Evolutionary conservation across 2,797 vertebrate species (phyloP).

Genomic region (Prionace glauca): DNA sequence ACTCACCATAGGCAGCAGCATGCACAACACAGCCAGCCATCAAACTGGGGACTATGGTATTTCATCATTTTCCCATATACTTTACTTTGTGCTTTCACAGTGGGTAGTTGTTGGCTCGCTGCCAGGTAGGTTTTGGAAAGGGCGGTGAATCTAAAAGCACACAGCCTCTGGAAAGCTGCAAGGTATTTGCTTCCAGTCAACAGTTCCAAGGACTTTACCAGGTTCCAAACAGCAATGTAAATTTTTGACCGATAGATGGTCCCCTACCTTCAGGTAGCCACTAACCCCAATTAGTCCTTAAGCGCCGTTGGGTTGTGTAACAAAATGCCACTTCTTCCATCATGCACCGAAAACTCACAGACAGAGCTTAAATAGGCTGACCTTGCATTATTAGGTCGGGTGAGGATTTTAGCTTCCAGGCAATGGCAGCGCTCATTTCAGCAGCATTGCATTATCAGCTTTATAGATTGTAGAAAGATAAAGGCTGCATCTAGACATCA

Average conservation of each 20-base stretch:
- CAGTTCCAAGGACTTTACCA: no score
- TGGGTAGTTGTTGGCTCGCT: background rate
- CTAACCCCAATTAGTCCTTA: background rate
- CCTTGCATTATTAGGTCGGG: background rate
- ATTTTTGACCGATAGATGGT: no score
- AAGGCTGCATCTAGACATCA: background rate
- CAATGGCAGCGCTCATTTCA: background rate
- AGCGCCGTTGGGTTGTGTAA: background rate
- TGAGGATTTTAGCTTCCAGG: background rate
- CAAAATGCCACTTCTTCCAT: background rate
- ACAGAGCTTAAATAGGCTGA: background rate
- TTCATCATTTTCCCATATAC: background rate
- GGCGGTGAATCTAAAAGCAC: background rate
- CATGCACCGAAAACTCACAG: background rate
- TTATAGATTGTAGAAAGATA: background rate
- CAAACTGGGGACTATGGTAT: background rate
- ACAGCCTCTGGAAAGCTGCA: background rate
- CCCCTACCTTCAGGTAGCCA: background rate
- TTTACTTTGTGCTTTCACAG: background rate
- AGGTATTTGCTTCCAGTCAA: background rate
- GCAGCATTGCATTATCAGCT: background rate
- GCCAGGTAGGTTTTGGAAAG: background rate
- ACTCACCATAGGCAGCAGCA: background rate
- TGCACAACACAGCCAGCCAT: background rate
- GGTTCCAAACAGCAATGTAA: no score